phyloP scores from a whole-genome alignment of 1,140 invertebrate genomes.

The Drosophila lowei region DNA sequence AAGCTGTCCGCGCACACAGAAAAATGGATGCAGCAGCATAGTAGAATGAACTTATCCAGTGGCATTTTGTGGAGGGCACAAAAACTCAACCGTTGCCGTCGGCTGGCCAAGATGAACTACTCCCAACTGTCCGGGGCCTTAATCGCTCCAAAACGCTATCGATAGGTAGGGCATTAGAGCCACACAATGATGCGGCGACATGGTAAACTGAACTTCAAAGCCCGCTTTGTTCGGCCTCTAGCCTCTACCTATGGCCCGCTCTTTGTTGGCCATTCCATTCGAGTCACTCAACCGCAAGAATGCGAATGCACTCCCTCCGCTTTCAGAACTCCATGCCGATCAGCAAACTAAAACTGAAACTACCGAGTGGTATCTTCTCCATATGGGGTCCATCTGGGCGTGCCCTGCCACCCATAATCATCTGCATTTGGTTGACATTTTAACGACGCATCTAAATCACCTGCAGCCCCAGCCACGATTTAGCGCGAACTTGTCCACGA shows the following conservation, averaged over 20 bases:
- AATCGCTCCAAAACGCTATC: conserved; percentile 35
- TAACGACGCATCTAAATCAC: background rate
- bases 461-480: background rate
- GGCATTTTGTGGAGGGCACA: conserved; percentile 7
- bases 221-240: conserved; percentile 41
- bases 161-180: conserved; percentile 33
- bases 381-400: conserved; percentile 1
- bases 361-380: too few relatives aligned
- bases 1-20: conserved; percentile 17
- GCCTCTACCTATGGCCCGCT: background rate
- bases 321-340: too few relatives aligned
- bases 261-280: conserved; percentile 45
- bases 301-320: conserved; percentile 13
- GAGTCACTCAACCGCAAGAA: conserved; percentile 56
- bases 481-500: too few relatives aligned
- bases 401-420: conserved; percentile 4
- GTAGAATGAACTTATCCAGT: background rate
- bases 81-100: conserved; percentile 33
- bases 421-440: conserved; percentile 26
- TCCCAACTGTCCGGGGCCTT: conserved; percentile 6
- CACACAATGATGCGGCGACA: conserved; percentile 66
- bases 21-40: conserved; percentile 8
- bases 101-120: conserved; percentile 36
- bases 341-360: too few relatives aligned
- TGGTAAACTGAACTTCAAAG: conserved; percentile 73